A percentile compares a stretch with the other conserved stretches of the same genome.
phyloP scores from a whole-genome alignment of 2,888 invertebrate genomes.

The Drosophila acutilabella region DNA sequence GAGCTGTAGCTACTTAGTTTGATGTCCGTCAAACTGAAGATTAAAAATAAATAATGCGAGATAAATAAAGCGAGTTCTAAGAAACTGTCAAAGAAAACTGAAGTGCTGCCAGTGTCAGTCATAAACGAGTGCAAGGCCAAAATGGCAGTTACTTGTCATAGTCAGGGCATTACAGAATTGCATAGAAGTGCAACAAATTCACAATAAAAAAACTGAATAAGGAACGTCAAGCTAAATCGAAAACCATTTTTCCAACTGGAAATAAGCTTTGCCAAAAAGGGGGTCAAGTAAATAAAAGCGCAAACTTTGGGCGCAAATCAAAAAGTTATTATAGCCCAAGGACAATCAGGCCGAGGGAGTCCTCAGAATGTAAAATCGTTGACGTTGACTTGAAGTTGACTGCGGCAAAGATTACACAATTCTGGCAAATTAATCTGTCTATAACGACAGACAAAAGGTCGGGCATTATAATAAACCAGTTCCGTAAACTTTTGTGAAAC shows the following conservation, averaged over 20 bases:
- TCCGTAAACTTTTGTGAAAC: conserved; percentile 44
- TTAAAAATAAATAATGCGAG: conserved; percentile 70
- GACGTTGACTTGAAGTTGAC: conserved; percentile 27
- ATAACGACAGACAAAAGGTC: conserved; percentile 66
- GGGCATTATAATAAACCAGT: conserved; percentile 62
- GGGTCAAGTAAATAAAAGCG: conserved; percentile 58
- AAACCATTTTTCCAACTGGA: conserved; percentile 68
- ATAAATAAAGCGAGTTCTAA: conserved; percentile 46
- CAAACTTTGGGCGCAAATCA: conserved; percentile 69
- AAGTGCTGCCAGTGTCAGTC: conserved; percentile 28
- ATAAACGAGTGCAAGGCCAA: conserved; percentile 65
- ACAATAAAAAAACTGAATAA: background rate
- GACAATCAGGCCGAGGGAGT: conserved; percentile 52
- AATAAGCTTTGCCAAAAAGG: conserved; percentile 46
- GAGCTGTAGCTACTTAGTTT: conserved; percentile 20
- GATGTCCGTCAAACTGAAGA: conserved; percentile 56
- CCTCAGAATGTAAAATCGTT: conserved; percentile 35
- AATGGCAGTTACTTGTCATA: conserved; percentile 57
- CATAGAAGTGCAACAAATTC: conserved; percentile 28
- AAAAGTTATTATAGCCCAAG: conserved; percentile 70
- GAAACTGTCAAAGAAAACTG: conserved; percentile 23
- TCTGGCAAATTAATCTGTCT: conserved; percentile 77
- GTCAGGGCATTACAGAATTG: conserved; percentile 33
- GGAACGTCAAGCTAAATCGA: conserved; percentile 57
- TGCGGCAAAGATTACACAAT: conserved; percentile 70